A percentile compares a stretch with the other conserved stretches of the same genome.
Conservation (phyloP, 2,797 vertebrate species). For the Cuculus canorus region DNA sequence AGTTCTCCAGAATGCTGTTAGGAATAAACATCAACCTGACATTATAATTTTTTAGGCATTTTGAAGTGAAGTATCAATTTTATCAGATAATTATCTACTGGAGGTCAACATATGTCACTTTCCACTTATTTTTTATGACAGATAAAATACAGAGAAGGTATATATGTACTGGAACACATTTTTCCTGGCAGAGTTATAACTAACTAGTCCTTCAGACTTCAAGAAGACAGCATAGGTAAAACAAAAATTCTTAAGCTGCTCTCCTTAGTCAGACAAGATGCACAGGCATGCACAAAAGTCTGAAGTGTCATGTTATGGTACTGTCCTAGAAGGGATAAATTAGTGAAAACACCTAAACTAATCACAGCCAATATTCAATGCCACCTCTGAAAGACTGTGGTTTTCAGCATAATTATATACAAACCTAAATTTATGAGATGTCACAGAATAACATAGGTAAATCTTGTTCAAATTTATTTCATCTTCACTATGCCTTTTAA, state of each 20-base stretch:
- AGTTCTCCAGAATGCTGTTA: not conserved
- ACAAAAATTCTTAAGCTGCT: not conserved
- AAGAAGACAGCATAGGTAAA: not conserved
- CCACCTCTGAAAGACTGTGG: not conserved
- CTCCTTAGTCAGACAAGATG: not conserved
- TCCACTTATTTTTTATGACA: slow-evolving; percentile 31
- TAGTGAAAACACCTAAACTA: not conserved
- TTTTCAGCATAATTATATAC: not conserved
- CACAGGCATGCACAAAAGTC: not conserved
- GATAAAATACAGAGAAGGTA: not conserved
- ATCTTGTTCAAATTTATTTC: not conserved
- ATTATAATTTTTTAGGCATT: slow-evolving; percentile 31
- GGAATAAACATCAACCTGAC: slow-evolving; percentile 47
- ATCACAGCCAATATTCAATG: not conserved
- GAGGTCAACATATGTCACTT: slow-evolving; percentile 7
- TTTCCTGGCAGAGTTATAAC: not conserved
- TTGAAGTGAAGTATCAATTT: slow-evolving; percentile 51
- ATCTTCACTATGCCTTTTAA: not conserved
- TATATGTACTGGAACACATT: not conserved
- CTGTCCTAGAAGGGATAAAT: not conserved
- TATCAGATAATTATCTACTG: slow-evolving; percentile 39
- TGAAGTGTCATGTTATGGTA: not conserved
- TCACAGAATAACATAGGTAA: not conserved
- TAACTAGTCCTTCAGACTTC: slow-evolving; percentile 16
- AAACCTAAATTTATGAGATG: not conserved